Conservation (phyloP, 2,113 vertebrate species). For the Aythya baeri region DNA sequence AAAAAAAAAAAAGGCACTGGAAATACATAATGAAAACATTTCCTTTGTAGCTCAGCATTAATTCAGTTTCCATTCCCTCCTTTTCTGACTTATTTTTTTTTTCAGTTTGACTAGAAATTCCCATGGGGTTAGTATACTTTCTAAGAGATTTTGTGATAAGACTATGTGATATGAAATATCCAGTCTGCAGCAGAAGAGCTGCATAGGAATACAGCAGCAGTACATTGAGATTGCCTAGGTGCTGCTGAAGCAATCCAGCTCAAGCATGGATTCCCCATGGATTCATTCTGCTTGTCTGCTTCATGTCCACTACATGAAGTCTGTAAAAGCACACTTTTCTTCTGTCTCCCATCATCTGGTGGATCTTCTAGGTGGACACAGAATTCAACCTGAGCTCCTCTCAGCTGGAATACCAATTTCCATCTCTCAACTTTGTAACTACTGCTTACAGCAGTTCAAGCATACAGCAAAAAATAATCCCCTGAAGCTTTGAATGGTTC, state of each 20-base stretch:
- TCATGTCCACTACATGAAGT: neutral
- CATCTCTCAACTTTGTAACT: neutral
- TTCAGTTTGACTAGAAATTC: neutral
- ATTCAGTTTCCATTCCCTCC: neutral
- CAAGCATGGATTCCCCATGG: neutral
- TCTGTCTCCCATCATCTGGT: neutral
- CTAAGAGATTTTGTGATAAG: neutral
- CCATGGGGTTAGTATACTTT: neutral
- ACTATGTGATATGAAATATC: neutral
- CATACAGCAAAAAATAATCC: neutral
- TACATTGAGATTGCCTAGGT: neutral
- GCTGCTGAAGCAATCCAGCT: neutral
- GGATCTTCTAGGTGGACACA: neutral
- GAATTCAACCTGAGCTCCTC: neutral
- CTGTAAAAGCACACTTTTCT: neutral
- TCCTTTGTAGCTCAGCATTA: neutral
- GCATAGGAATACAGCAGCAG: neutral
- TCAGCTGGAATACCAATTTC: neutral
- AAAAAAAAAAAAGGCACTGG: neutral
- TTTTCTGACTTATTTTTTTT: neutral
- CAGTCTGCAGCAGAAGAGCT: neutral
- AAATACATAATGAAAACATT: neutral
- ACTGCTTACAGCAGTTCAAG: neutral
- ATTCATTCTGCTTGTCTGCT: neutral
- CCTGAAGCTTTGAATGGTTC: neutral